These are phyloP conservation scores for Caenorhabditis briggsae DNA, from an alignment of 1,140 invertebrate species.

Conservation along the genomic window DNA sequence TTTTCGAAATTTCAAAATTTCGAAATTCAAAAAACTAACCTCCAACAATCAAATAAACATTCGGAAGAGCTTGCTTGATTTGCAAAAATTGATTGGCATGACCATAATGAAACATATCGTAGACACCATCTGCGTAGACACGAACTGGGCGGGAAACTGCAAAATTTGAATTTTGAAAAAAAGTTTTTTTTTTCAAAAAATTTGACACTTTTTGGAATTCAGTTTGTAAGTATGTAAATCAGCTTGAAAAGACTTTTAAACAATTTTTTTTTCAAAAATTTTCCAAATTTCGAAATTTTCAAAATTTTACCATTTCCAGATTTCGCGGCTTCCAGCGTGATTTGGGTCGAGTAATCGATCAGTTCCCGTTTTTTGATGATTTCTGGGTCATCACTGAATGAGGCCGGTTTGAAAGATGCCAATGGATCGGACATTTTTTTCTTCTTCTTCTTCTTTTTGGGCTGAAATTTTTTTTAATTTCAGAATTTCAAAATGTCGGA, in stretches of 20 bases:
- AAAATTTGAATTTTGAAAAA: conserved; percentile 25
- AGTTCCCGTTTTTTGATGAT: background rate
- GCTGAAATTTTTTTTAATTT: too few relatives aligned
- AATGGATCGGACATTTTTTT: background rate
- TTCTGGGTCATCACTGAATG: conserved; percentile 32
- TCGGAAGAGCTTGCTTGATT: conserved; percentile 96
- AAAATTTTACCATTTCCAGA: background rate
- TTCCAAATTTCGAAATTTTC: background rate
- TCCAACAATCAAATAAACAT: conserved; percentile 98
- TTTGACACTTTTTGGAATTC: background rate
- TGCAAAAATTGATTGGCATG: conserved; percentile 97
- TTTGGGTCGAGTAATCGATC: background rate
- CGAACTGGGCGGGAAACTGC: conserved; percentile 78
- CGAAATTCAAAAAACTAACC: conserved; percentile 82
- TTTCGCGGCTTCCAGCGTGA: background rate
- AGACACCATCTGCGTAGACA: conserved; percentile 81
- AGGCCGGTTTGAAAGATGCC: background rate
- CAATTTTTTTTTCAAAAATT: too few relatives aligned
- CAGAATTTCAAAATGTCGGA: too few relatives aligned
- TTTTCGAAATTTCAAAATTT: too few relatives aligned
- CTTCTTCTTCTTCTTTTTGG: too few relatives aligned
- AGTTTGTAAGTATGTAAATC: too few relatives aligned
- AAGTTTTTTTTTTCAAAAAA: too few relatives aligned
- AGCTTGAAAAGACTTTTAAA: background rate
- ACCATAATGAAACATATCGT: conserved; percentile 85